phyloP scores from a whole-genome alignment of 2,113 vertebrate species.

The Sylvicapra grimmia region DNA sequence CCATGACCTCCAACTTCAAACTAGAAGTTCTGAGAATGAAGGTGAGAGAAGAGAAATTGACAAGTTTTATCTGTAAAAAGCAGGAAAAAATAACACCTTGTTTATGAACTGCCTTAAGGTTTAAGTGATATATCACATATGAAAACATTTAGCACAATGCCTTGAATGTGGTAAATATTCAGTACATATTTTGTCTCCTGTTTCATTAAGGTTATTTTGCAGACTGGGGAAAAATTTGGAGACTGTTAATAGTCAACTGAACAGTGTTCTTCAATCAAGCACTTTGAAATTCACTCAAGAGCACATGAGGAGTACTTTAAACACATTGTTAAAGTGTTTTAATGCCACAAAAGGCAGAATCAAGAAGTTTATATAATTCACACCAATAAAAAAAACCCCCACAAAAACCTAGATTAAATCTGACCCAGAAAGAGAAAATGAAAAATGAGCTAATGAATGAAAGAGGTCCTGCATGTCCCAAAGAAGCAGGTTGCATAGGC shows the following conservation, averaged over 20 bases:
- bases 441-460: constrained; percentile 64
- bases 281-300: background rate
- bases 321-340: background rate
- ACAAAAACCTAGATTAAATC: constrained; percentile 43
- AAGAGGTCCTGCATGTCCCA: constrained; percentile 14
- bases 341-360: background rate
- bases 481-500: background rate
- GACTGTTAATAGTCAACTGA: background rate
- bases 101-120: background rate
- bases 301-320: background rate
- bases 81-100: background rate
- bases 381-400: background rate
- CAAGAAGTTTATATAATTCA: constrained; percentile 41
- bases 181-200: background rate
- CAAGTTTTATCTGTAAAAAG: constrained; percentile 25
- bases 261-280: background rate
- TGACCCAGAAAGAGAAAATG: constrained; percentile 69
- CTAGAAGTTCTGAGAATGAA: background rate
- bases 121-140: constrained; percentile 20
- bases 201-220: background rate
- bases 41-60: constrained; percentile 17
- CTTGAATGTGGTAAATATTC: background rate
- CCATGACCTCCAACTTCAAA: background rate
- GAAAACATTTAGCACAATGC: constrained; percentile 19
- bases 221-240: background rate